Evolutionary conservation across 1,140 invertebrate species (phyloP), one percentile per base, ranked within the genome.

Genomic region (Dryas iulia): DNA sequence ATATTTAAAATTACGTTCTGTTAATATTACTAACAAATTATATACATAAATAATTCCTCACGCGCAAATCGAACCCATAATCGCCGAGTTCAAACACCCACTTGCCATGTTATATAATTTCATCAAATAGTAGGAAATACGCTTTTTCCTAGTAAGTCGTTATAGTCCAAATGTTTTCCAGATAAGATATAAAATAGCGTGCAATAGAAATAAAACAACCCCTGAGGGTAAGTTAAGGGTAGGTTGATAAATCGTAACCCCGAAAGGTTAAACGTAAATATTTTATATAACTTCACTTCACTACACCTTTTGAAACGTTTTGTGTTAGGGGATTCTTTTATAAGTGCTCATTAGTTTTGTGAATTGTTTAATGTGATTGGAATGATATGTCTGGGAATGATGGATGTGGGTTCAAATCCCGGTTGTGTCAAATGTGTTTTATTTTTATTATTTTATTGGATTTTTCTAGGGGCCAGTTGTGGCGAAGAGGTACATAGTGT

Each of bases 151-250:
- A 47, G 7, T 47, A 47, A 47, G 8, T 21, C 14, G 39, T 61
- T 61, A 47, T 26, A 25, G 35, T 47, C 12, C 10, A 59, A 21
- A 33, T 31, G 8, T 33, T 25, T 28, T 18, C 14, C n/a, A 14
- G n/a, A 61, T 61, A 61, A 39, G 59, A 47, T 61, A 61, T 25
- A 61, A 61, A 47, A 25, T 61, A 21, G 59, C 59, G 33, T 28
- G 59, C 21, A 14, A 26, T 62, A 62, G 7, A 47, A 47, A 47
- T 31, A 59, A 52, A 23, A 28, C 59, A 26, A 28, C 21, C 30
- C 35, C 35, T 3, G 24, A 47, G 35, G 59, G 23, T 12, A 52
- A 62, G 6, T 62, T 52, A 25, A 53, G 39, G 39, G 39, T 47
- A 47, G 14, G 18, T 61, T 62, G 59, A 62, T 59, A 59, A 33